phyloP scores from a whole-genome alignment of 1,140 invertebrate genomes.

The Copidosoma floridanum region DNA sequence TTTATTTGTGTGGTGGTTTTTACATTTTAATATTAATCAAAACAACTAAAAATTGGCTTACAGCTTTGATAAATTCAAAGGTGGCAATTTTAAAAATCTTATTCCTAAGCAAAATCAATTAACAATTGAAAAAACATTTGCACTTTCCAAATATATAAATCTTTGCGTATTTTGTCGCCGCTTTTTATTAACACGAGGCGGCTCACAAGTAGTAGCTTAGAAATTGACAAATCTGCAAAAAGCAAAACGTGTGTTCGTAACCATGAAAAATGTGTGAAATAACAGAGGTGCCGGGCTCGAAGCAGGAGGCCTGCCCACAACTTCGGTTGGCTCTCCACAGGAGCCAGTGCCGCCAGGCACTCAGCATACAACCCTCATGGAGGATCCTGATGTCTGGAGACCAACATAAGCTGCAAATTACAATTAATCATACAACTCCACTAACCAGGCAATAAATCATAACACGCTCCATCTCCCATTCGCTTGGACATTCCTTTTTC shows the following conservation, averaged over 20 bases:
- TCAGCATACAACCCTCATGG: conserved; percentile 77
- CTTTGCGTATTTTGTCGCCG: no score
- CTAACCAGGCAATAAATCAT: conserved; percentile 56
- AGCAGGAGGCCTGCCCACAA: conserved; percentile 76
- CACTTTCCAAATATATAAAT: no score
- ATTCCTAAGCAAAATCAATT: no score
- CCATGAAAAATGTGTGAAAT: conserved; percentile 23
- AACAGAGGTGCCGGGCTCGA: conserved; percentile 77
- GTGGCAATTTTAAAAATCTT: no score
- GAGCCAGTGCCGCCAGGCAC: conserved; percentile 64
- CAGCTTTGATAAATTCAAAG: no score
- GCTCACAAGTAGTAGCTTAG: no score
- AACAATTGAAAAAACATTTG: no score
- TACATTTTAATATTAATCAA: no score
- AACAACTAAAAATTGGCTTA: no score
- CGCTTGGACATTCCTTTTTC: not conserved
- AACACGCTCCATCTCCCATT: conserved; percentile 18
- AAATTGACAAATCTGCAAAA: not conserved
- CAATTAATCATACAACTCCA: conserved; percentile 51
- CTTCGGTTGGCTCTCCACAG: conserved; percentile 62
- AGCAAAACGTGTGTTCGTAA: not conserved
- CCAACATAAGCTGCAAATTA: conserved; percentile 73
- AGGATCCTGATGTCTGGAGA: conserved; percentile 86
- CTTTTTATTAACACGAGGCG: no score
- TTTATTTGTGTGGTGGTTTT: no score